A percentile compares a stretch with the other conserved stretches of the same genome.
Evolutionary conservation across 2,888 invertebrate species (phyloP).

Genomic region (Micropterix aruncella): DNA sequence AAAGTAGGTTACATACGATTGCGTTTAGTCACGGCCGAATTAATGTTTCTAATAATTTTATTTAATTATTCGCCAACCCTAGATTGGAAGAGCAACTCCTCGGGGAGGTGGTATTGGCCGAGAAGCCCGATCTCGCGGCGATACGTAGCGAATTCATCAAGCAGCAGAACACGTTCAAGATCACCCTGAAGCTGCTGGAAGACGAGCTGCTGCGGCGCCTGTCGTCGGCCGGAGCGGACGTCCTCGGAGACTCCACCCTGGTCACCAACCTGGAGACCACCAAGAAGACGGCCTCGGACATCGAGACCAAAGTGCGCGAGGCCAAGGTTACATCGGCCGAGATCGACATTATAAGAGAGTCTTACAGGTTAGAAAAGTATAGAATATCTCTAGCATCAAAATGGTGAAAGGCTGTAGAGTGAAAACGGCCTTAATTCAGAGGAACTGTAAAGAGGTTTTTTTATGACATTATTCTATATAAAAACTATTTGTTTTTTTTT

Average conservation of each 20-base stretch:
- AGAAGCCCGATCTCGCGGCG: constrained; percentile 80
- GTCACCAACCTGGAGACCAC: constrained; percentile 89
- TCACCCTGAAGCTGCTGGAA: constrained; percentile 80
- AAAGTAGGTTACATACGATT: too few relatives aligned
- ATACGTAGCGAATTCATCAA: constrained; percentile 73
- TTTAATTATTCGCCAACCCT: constrained; percentile 6
- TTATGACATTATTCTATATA: too few relatives aligned
- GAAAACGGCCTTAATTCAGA: too few relatives aligned
- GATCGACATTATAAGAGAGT: constrained; percentile 84
- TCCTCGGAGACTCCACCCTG: constrained; percentile 77
- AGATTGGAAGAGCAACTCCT: constrained; percentile 81
- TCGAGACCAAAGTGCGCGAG: constrained; percentile 74
- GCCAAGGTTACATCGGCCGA: constrained; percentile 74
- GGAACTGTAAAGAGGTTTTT: too few relatives aligned
- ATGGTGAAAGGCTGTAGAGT: too few relatives aligned
- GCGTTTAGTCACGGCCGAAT: too few relatives aligned
- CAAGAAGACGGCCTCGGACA: constrained; percentile 84
- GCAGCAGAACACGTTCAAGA: constrained; percentile 91
- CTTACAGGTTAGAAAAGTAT: constrained; percentile 66
- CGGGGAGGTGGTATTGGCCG: constrained; percentile 86
- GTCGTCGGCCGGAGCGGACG: constrained; percentile 84
- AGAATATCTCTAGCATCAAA: too few relatives aligned
- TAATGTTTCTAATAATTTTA: too few relatives aligned
- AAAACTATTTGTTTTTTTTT: too few relatives aligned
- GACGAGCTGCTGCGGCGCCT: constrained; percentile 77